A percentile compares a stretch with the other conserved stretches of the same genome.
These are phyloP conservation scores for Dasypus novemcinctus DNA, from an alignment of 2,113 vertebrate species.

Conservation along the genomic window DNA sequence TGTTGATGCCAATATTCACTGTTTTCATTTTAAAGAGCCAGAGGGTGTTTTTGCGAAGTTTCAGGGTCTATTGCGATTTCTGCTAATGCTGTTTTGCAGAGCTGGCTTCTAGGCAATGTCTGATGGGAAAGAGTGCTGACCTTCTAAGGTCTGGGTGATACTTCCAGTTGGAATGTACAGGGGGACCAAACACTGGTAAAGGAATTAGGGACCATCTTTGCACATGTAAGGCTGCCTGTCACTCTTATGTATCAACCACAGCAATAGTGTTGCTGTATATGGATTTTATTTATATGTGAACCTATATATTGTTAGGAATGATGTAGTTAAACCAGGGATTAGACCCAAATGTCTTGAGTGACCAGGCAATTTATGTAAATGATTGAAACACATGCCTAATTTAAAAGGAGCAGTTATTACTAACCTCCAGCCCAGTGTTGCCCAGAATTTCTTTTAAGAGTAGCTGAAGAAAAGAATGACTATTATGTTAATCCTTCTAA, in stretches of 20 bases:
- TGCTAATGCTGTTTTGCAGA: not conserved
- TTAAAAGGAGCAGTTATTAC: not conserved
- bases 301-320: not conserved
- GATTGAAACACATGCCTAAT: not conserved
- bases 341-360: not conserved
- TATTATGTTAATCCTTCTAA: not conserved
- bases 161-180: not conserved
- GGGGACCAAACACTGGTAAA: not conserved
- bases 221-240: not conserved
- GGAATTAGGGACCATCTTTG: not conserved
- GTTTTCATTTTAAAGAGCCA: conserved; percentile 18
- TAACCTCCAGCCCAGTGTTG: not conserved
- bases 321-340: not conserved
- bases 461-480: not conserved
- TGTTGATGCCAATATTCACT: not conserved
- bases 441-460: not conserved
- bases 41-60: not conserved
- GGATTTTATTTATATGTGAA: not conserved
- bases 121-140: not conserved
- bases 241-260: not conserved
- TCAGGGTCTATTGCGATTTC: not conserved
- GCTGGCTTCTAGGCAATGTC: no score
- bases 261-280: not conserved
- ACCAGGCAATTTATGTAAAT: not conserved
- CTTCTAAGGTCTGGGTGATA: not conserved